Evolutionary conservation across 1,140 invertebrate genomes (phyloP), one percentile per base, ranked within the genome.

Genomic region (Lordiphosa clarofinis): DNA sequence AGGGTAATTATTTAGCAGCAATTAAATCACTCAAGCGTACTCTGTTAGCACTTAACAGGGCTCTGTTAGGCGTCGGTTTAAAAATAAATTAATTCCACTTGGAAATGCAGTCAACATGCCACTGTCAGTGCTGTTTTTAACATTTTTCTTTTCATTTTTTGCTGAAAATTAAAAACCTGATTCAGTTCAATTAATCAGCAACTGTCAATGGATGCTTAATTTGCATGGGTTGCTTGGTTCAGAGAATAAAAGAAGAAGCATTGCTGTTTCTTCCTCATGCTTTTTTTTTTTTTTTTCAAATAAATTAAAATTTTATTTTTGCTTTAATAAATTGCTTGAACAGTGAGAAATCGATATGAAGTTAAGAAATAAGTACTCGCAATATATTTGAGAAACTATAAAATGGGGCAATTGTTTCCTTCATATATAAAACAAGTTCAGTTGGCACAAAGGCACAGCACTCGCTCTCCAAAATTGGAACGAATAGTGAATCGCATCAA

Each of bases 121-220:
- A 56, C 53, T 67, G 62, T 62, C 57, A 62, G 52, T 48, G 38
- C 49, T 39, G 55, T 55, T 47, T 62, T 54, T 52, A 15, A 15
- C 15, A 15, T 15, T 15, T 15, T 15, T 15, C 15, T 70, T 56
- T 56, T 56, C 42, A 56, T 73, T 43, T 36, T 36, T 50, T 64
- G 38, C 24, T 73, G 64, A 33, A 79, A 81, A 81, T 79, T 74
- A 81, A 79, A 81, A 79, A 71, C 72, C 67, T 72, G 72, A 72
- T 82, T 76, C 72, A 69, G 56, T 72, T 63, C 72, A 82, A 82
- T 81, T 81, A 81, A 81, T 81, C 76, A 81, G 54, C 56, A 59
- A 75, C 56, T 81, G 76, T 82, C 76, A 76, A 81, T 81, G 76
- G 43, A 68, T 76, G 78, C 46, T 82, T 72, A 82, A 81, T 81